These are phyloP conservation scores for Nephrocerus scutellatus DNA, from an alignment of 2,888 invertebrate species.

Conservation along the genomic window DNA sequence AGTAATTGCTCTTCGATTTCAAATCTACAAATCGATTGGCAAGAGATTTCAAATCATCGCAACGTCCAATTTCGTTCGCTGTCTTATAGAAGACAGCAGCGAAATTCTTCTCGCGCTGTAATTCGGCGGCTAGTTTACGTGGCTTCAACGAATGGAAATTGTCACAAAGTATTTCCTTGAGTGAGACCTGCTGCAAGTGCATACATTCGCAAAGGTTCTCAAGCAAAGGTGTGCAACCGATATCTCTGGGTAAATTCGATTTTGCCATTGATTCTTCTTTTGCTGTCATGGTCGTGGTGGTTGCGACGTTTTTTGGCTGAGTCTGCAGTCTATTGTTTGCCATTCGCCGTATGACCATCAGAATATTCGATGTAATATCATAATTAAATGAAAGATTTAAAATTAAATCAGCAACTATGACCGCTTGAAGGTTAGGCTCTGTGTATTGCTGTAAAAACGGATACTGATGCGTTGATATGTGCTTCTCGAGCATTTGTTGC, in stretches of 20 bases:
- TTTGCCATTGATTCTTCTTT: conserved; percentile 14
- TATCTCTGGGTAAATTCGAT: conserved; percentile 26
- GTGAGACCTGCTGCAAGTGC: conserved; percentile 30
- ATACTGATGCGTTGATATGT: conserved; percentile 34
- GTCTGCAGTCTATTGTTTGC: too few species aligned
- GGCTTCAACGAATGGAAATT: conserved; percentile 35
- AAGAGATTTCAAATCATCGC: conserved; percentile 36
- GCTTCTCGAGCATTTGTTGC: conserved; percentile 33
- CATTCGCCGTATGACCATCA: conserved; percentile 38
- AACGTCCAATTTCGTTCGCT: conserved; percentile 27
- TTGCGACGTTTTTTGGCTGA: conserved; percentile 9
- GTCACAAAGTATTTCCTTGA: conserved; percentile 33
- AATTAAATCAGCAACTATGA: conserved; percentile 42
- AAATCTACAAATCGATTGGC: conserved; percentile 38
- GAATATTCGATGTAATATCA: conserved; percentile 39
- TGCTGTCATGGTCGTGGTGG: background rate
- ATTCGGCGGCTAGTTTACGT: conserved; percentile 28
- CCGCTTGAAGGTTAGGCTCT: conserved; percentile 34
- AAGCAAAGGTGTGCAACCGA: conserved; percentile 36
- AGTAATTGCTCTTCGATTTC: conserved; percentile 40
- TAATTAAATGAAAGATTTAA: conserved; percentile 40
- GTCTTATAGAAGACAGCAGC: conserved; percentile 28
- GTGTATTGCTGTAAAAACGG: conserved; percentile 37
- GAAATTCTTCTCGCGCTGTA: conserved; percentile 37
- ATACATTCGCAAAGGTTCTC: conserved; percentile 41